Conservation (phyloP, 2,888 invertebrate species). For the Adelphocoris suturalis region DNA sequence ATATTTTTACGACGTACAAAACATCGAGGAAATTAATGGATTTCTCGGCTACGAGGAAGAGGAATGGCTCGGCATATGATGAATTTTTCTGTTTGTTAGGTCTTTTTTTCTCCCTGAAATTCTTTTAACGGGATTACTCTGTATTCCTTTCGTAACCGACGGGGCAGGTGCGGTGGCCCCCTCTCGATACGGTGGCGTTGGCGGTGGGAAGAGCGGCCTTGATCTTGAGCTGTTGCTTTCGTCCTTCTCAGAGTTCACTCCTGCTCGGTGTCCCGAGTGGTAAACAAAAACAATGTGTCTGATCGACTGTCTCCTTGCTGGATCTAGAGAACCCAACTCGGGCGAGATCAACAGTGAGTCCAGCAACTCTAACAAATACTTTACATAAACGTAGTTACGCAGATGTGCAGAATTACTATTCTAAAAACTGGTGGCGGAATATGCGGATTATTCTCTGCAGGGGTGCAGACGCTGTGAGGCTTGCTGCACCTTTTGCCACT, state of each 20-base stretch:
- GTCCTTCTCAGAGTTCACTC: conserved; percentile 54
- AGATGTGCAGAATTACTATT: no score
- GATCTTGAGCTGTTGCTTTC: conserved; percentile 38
- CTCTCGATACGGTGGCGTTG: not conserved
- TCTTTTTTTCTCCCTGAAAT: not conserved
- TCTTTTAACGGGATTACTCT: conserved; percentile 25
- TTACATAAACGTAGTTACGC: no score
- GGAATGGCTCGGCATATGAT: conserved; percentile 12
- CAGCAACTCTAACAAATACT: not conserved
- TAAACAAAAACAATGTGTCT: conserved; percentile 28
- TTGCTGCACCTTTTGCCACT: no score
- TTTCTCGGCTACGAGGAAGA: conserved; percentile 46
- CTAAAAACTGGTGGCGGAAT: no score
- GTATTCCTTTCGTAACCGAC: conserved; percentile 15
- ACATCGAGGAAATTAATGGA: conserved; percentile 34
- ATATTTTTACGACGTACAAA: conserved; percentile 28
- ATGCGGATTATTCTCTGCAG: no score
- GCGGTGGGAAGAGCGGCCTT: conserved; percentile 47
- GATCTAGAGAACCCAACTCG: not conserved
- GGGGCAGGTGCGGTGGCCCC: not conserved
- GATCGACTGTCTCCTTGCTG: not conserved
- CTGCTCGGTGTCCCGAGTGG: conserved; percentile 31
- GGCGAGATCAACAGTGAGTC: not conserved
- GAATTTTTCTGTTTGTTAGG: conserved; percentile 1
- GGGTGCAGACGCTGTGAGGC: no score